phyloP scores from a whole-genome alignment of 2,888 invertebrate species.

The Clistopyga incitator region DNA sequence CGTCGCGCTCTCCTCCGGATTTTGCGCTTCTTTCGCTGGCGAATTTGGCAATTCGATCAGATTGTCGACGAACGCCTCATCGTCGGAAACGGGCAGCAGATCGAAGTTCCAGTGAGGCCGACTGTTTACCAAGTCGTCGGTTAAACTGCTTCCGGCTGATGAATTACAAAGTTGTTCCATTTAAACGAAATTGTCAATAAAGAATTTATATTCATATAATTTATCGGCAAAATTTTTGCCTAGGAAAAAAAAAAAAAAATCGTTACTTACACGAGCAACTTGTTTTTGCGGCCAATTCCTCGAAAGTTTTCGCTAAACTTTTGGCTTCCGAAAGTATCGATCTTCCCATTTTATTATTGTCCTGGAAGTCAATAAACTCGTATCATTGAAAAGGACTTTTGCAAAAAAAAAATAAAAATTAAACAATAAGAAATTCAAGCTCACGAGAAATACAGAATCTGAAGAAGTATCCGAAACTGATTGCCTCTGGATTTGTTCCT shows the following conservation, averaged over 20 bases:
- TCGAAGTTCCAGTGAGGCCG: slow-evolving; percentile 75
- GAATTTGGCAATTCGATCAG: slow-evolving; percentile 78
- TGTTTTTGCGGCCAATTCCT: slow-evolving; percentile 74
- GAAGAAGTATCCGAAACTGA: slow-evolving; percentile 70
- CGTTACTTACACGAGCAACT: slow-evolving; percentile 74
- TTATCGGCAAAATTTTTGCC: no score
- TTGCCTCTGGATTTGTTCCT: slow-evolving; percentile 28
- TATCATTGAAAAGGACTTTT: not conserved
- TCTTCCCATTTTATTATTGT: slow-evolving; percentile 41
- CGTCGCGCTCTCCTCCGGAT: not conserved
- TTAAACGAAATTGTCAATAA: not conserved
- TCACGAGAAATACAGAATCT: slow-evolving; percentile 78
- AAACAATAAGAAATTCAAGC: slow-evolving; percentile 50
- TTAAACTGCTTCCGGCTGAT: slow-evolving; percentile 63
- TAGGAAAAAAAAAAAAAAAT: not conserved
- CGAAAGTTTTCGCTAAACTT: slow-evolving; percentile 76
- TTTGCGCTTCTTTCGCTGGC: slow-evolving; percentile 59
- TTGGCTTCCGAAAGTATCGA: slow-evolving; percentile 76
- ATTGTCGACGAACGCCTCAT: slow-evolving; percentile 75
- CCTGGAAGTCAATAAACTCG: slow-evolving; percentile 61
- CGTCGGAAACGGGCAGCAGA: slow-evolving; percentile 77
- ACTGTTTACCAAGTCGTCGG: slow-evolving; percentile 76
- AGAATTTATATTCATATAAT: no score
- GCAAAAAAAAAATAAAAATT: slow-evolving; percentile 2
- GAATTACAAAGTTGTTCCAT: slow-evolving; percentile 17